phyloP scores from a whole-genome alignment of 2,888 invertebrate genomes.

The Lasioglossum leucozonium region DNA sequence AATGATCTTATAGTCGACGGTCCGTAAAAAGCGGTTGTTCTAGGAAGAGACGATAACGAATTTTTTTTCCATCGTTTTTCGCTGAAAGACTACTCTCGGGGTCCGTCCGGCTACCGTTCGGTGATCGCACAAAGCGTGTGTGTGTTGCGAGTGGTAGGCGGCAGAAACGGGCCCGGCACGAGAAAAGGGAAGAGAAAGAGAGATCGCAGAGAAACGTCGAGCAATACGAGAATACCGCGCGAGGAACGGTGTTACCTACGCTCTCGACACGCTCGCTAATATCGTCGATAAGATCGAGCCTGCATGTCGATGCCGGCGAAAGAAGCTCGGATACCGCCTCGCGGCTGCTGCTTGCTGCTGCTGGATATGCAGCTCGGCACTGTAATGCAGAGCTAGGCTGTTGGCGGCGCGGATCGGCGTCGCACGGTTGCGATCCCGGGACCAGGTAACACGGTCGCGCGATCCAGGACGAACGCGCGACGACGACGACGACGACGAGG shows the following conservation, averaged over 20 bases:
- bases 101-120: not conserved
- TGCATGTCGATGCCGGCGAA: slow-evolving; percentile 59
- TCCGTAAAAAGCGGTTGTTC: not conserved
- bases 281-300: slow-evolving; percentile 75
- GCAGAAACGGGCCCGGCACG: slow-evolving; percentile 6
- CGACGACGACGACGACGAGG: slow-evolving; percentile 7
- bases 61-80: not conserved
- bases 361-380: not conserved
- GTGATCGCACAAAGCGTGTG: slow-evolving; percentile 11
- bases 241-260: slow-evolving; percentile 56
- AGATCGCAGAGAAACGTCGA: slow-evolving; percentile 7
- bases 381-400: not conserved
- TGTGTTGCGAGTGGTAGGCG: not conserved
- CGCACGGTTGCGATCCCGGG: slow-evolving; percentile 24
- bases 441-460: slow-evolving; percentile 22
- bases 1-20: not conserved
- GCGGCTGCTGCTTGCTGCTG: slow-evolving; percentile 27
- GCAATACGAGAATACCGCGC: slow-evolving; percentile 26
- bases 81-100: not conserved
- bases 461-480: slow-evolving; percentile 33
- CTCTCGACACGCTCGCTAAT: slow-evolving; percentile 75
- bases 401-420: slow-evolving; percentile 9
- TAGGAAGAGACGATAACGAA: not conserved
- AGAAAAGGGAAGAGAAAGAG: not conserved
- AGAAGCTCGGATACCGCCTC: slow-evolving; percentile 46